phyloP scores from a whole-genome alignment of 1,140 invertebrate genomes.

The Armadillidium nasatum region DNA sequence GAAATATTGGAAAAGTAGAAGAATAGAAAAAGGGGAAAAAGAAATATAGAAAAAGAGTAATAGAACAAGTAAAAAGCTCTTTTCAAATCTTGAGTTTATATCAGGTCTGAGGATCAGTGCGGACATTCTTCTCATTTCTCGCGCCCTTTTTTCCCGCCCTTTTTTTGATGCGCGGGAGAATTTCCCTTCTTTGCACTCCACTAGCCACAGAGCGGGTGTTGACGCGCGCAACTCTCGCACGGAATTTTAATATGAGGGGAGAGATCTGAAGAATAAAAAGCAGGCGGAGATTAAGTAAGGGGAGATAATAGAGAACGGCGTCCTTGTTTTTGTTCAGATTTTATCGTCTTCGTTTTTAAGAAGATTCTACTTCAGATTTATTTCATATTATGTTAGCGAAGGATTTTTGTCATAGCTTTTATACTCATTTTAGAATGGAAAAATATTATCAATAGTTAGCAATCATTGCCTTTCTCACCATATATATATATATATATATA shows the following conservation, averaged over 20 bases:
- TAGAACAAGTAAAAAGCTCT: no score
- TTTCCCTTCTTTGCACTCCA: background rate
- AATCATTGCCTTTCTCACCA: background rate
- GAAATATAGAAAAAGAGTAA: background rate
- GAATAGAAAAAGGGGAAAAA: background rate
- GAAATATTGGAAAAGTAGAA: no score
- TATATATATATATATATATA: no score
- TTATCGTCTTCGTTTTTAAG: slow-evolving; percentile 2
- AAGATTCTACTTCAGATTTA: slow-evolving; percentile 4
- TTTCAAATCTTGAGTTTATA: no score
- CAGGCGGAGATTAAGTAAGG: slow-evolving; percentile 11
- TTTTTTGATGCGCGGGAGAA: slow-evolving; percentile 2
- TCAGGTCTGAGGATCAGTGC: background rate
- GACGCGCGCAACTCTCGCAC: background rate
- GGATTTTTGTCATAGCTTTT: slow-evolving; percentile 10
- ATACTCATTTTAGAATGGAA: background rate
- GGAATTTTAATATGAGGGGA: slow-evolving; percentile 12
- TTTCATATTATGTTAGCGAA: background rate
- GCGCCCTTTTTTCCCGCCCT: slow-evolving; percentile 3
- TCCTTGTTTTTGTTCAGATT: slow-evolving; percentile 8
- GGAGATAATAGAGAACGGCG: slow-evolving; percentile 8
- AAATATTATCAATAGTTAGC: background rate
- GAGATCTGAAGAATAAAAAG: slow-evolving; percentile 8
- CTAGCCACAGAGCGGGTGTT: background rate
- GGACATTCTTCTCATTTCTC: background rate